phyloP scores from a whole-genome alignment of 2,797 vertebrate species.

The Hypotaenidia okinawae region DNA sequence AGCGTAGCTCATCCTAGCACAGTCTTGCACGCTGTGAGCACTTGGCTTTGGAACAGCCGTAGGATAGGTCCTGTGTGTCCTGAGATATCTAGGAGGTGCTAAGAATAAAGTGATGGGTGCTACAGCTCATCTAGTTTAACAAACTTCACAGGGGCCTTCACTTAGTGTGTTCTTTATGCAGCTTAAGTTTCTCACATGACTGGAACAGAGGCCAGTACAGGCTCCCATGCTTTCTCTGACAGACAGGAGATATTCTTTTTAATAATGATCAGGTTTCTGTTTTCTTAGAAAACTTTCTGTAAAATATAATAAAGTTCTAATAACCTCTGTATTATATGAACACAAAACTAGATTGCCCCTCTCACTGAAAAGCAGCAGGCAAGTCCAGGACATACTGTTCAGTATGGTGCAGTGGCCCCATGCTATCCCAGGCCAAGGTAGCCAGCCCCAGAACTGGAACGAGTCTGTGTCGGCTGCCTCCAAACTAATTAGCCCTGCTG shows the following conservation, averaged over 20 bases:
- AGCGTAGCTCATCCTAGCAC: not conserved
- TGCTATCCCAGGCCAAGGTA: rapidly evolving
- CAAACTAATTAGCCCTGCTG: not conserved
- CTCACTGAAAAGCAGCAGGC: not conserved
- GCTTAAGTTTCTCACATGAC: not conserved
- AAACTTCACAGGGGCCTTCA: not conserved
- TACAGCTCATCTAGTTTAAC: not conserved
- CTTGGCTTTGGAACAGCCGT: not conserved
- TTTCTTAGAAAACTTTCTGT: not conserved
- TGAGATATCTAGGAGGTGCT: not conserved
- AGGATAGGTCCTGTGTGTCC: not conserved
- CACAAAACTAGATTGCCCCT: not conserved
- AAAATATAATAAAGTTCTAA: not conserved
- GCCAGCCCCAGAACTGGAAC: too few species aligned
- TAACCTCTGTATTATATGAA: not conserved
- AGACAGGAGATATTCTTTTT: not conserved
- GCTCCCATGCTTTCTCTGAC: not conserved
- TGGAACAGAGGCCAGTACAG: not conserved
- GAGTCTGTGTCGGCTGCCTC: not conserved
- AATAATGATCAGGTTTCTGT: not conserved
- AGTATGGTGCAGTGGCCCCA: not conserved
- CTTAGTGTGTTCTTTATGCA: not conserved
- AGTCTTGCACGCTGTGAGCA: not conserved
- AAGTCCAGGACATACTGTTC: not conserved
- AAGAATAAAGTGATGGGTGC: not conserved